Evolutionary conservation across 2,113 vertebrate genomes (phyloP).

Genomic region (Catharus bicknelli): DNA sequence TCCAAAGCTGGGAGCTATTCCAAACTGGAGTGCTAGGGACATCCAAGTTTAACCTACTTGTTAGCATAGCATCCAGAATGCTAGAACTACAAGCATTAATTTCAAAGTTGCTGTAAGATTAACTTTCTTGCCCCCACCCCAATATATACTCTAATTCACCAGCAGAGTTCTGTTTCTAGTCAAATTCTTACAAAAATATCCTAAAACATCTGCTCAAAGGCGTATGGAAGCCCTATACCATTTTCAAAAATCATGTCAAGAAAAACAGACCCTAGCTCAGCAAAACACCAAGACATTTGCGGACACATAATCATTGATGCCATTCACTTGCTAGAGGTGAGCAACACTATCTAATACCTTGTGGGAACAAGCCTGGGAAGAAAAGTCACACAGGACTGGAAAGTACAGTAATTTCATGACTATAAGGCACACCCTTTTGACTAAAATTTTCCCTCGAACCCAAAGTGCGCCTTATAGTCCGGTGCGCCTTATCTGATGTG

Average conservation of each 20-base stretch:
- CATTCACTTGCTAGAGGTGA: neutral
- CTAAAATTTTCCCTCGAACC: no score
- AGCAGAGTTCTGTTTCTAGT: neutral
- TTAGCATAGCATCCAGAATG: neutral
- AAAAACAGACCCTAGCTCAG: neutral
- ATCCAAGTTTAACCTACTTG: conserved; percentile 9
- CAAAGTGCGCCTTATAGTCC: no score
- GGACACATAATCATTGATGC: neutral
- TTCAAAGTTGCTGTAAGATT: neutral
- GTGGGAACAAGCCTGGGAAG: neutral
- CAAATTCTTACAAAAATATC: neutral
- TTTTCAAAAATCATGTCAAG: neutral
- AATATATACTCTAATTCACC: neutral
- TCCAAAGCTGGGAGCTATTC: conserved; percentile 10
- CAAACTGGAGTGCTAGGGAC: neutral
- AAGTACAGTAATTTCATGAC: neutral
- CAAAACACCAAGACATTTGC: neutral
- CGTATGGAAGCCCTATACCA: neutral
- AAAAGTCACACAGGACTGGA: neutral
- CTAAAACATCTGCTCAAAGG: neutral
- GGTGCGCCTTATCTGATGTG: no score
- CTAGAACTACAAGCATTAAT: neutral
- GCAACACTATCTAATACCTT: neutral
- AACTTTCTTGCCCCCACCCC: neutral
- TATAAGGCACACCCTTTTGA: no score